phyloP scores from a whole-genome alignment of 2,797 vertebrate genomes.

The Fistularia commersonii region DNA sequence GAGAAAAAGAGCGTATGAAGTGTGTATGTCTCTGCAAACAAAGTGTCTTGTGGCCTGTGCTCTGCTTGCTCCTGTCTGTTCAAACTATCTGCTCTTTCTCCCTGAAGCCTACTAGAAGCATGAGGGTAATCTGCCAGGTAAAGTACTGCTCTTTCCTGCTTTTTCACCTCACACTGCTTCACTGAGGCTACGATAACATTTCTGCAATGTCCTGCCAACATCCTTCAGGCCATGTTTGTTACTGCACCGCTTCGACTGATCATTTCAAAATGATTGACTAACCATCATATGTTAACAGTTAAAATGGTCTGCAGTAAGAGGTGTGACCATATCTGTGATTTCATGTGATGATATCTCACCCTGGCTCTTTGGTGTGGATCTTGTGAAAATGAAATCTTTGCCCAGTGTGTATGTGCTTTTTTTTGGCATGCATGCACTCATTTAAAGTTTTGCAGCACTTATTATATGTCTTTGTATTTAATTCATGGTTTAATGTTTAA shows the following conservation, averaged over 20 bases:
- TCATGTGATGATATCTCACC: conserved; percentile 20
- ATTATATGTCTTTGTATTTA: conserved; percentile 46
- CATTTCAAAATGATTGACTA: conserved; percentile 42
- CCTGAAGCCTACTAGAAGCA: conserved; percentile 99
- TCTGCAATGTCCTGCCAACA: conserved; percentile 66
- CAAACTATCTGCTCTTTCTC: conserved; percentile 92
- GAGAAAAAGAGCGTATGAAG: conserved; percentile 4
- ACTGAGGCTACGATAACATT: conserved; percentile 71
- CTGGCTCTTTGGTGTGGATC: conserved; percentile 60
- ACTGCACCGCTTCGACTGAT: conserved; percentile 41
- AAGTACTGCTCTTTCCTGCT: conserved; percentile 83
- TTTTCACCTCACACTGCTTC: conserved; percentile 70
- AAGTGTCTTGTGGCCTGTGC: conserved; percentile 62
- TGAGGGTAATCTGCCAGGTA: conserved; percentile 99
- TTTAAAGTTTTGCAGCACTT: conserved; percentile 33
- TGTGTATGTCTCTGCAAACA: conserved; percentile 31
- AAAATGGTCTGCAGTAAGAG: conserved; percentile 25
- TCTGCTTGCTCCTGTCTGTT: conserved; percentile 84
- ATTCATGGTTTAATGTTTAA: conserved; percentile 14
- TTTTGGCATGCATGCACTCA: conserved; percentile 52
- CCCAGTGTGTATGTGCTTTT: conserved; percentile 56
- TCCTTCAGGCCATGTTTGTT: conserved; percentile 29
- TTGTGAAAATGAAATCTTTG: conserved; percentile 69
- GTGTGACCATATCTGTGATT: conserved; percentile 29
- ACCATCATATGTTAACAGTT: conserved; percentile 22